Evolutionary conservation across 2,888 invertebrate genomes (phyloP).

Genomic region (Cryptocephalus primarius): DNA sequence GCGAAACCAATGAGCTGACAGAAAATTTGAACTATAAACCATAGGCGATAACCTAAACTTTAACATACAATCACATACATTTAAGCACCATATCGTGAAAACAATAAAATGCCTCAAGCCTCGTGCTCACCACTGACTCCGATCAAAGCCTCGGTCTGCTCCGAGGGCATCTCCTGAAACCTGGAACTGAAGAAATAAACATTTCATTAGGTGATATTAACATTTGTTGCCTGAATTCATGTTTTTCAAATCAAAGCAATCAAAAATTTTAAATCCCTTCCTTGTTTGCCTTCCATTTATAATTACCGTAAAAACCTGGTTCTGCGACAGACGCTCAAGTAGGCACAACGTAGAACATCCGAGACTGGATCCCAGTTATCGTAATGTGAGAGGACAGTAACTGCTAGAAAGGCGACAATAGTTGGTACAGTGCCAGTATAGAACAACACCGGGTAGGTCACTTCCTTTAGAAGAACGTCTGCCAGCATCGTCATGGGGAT

Average conservation of each 20-base stretch:
- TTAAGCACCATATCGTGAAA: too few relatives aligned
- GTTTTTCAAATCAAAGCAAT: too few relatives aligned
- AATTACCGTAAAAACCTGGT: conserved; percentile 41
- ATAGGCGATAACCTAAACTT: too few relatives aligned
- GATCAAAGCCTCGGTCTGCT: conserved; percentile 59
- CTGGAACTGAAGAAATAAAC: conserved; percentile 32
- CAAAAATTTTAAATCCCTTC: too few relatives aligned
- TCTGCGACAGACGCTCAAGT: conserved; percentile 39
- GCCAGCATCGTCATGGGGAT: conserved; percentile 84
- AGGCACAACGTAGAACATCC: conserved; percentile 43
- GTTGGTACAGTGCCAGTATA: conserved; percentile 71
- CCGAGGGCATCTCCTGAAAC: conserved; percentile 51
- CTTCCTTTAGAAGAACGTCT: conserved; percentile 62
- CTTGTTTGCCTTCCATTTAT: not conserved
- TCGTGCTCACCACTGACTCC: conserved; percentile 47
- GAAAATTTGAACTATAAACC: too few relatives aligned
- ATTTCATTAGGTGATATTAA: not conserved
- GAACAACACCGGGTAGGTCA: conserved; percentile 57
- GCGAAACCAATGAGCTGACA: too few relatives aligned
- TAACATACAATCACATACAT: too few relatives aligned
- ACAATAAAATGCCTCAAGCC: conserved; percentile 28
- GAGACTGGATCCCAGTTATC: conserved; percentile 75
- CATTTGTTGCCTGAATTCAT: too few relatives aligned
- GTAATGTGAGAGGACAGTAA: conserved; percentile 59
- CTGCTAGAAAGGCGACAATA: conserved; percentile 61